A percentile compares a stretch with the other conserved stretches of the same genome.
Evolutionary conservation across 2,113 vertebrate species (phyloP).

Genomic region (Malaclemys terrapin): DNA sequence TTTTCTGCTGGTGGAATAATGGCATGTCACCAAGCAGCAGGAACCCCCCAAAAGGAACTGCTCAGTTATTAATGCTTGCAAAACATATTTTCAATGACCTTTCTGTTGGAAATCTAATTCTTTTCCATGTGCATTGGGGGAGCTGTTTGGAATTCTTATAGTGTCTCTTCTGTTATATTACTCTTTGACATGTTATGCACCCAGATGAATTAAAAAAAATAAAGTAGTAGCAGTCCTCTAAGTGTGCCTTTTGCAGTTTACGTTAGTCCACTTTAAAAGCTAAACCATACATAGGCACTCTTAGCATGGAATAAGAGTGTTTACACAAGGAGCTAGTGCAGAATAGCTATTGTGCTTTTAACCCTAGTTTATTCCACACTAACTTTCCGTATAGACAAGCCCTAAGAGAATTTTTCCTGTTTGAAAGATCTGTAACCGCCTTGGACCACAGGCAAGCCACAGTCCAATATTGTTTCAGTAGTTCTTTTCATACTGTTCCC

Average conservation of each 20-base stretch:
- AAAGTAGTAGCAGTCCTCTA: not conserved
- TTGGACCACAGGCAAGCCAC: not conserved
- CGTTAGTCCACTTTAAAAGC: no score
- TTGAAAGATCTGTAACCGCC: not conserved
- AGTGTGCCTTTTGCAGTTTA: no score
- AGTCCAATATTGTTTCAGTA: not conserved
- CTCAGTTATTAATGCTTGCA: conserved; percentile 7
- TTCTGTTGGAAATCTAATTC: not conserved
- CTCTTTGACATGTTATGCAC: not conserved
- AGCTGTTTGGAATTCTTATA: not conserved
- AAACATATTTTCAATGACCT: conserved; percentile 32
- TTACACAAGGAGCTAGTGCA: no score
- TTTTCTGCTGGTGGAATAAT: not conserved
- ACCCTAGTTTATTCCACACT: no score
- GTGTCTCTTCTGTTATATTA: not conserved
- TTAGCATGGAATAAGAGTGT: no score
- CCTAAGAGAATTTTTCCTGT: not conserved
- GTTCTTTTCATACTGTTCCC: not conserved
- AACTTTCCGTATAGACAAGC: no score
- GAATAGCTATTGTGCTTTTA: no score
- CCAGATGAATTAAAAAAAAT: not conserved
- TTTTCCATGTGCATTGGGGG: not conserved
- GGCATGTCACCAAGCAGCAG: conserved; percentile 5
- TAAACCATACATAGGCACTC: no score
- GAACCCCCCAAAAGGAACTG: conserved; percentile 9